These are phyloP conservation scores for Knipowitschia caucasica DNA, from an alignment of 2,797 vertebrate genomes.

Conservation along the genomic window DNA sequence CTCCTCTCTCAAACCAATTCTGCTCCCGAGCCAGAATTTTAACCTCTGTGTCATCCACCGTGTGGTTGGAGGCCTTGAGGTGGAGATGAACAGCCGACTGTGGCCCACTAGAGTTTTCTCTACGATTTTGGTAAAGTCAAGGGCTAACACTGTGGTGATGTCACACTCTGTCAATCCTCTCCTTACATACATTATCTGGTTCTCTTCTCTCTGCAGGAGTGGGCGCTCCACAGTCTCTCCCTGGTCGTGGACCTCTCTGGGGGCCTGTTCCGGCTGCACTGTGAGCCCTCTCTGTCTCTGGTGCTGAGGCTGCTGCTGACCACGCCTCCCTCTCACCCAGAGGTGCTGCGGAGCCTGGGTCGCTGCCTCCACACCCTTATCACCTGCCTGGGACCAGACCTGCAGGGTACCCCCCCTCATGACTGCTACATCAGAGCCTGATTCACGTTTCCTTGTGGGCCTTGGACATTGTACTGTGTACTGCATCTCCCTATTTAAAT, in stretches of 20 bases:
- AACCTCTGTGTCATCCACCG: too few species aligned
- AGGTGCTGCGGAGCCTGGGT: conserved; percentile 89
- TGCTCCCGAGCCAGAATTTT: too few species aligned
- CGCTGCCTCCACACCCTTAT: conserved; percentile 87
- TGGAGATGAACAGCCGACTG: too few species aligned
- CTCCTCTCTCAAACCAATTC: too few species aligned
- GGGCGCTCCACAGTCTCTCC: conserved; percentile 89
- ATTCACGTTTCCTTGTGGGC: too few species aligned
- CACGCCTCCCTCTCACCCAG: conserved; percentile 81
- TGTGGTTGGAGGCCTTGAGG: too few species aligned
- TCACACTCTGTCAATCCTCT: not conserved
- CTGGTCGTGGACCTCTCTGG: conserved; percentile 84
- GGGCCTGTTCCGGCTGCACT: conserved; percentile 78
- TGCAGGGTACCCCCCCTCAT: conserved; percentile 79
- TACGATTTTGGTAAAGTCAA: too few species aligned
- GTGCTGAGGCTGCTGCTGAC: conserved; percentile 82
- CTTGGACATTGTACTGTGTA: not conserved
- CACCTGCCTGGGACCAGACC: conserved; percentile 87
- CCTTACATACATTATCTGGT: too few species aligned
- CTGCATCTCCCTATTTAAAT: too few species aligned
- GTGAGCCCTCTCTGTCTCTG: conserved; percentile 83
- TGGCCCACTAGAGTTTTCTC: too few species aligned
- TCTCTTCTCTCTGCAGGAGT: conserved; percentile 76
- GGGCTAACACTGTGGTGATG: too few species aligned
- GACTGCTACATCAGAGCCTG: too few species aligned